Percentiles rank a stretch among this genome's conserved stretches.
Evolutionary conservation across 2,888 invertebrate species (phyloP).

Genomic region (Zaprionus obscuricornis): DNA sequence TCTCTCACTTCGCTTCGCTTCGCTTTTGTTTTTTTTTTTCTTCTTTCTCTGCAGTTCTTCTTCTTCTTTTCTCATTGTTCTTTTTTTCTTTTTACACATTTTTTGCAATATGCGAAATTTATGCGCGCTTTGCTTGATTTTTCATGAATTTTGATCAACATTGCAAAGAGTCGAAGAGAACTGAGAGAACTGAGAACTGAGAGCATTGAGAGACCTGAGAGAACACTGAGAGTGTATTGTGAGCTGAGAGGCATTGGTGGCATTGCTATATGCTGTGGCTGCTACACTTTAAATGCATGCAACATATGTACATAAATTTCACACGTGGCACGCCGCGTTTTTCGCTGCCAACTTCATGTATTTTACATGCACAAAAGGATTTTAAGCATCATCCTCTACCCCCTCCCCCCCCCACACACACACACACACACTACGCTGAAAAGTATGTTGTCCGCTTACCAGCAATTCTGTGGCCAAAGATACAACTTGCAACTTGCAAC

Average conservation of each 20-base stretch:
- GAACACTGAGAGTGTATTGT: no score
- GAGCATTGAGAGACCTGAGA: no score
- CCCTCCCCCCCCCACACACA: not conserved
- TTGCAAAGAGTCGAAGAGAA: slow-evolving; percentile 30
- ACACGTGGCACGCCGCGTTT: slow-evolving; percentile 68
- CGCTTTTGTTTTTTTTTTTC: no score
- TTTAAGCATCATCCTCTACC: slow-evolving; percentile 41
- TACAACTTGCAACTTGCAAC: slow-evolving; percentile 33
- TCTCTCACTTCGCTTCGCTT: no score
- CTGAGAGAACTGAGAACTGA: no score
- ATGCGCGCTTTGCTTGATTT: slow-evolving; percentile 50
- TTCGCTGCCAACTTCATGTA: slow-evolving; percentile 55
- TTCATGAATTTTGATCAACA: slow-evolving; percentile 60
- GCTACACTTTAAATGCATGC: slow-evolving; percentile 57
- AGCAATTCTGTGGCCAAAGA: slow-evolving; percentile 41
- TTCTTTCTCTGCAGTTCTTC: no score
- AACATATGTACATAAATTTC: slow-evolving; percentile 78
- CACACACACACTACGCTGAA: not conserved
- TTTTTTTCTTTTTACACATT: slow-evolving; percentile 31
- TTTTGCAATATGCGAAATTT: slow-evolving; percentile 33
- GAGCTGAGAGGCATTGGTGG: no score
- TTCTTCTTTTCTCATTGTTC: no score
- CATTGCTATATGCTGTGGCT: not conserved
- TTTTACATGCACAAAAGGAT: slow-evolving; percentile 70
- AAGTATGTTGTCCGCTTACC: slow-evolving; percentile 1